Percentiles rank a stretch among this genome's conserved stretches.
Conservation (phyloP, 1,140 invertebrate genomes). For the Diprion similis region DNA sequence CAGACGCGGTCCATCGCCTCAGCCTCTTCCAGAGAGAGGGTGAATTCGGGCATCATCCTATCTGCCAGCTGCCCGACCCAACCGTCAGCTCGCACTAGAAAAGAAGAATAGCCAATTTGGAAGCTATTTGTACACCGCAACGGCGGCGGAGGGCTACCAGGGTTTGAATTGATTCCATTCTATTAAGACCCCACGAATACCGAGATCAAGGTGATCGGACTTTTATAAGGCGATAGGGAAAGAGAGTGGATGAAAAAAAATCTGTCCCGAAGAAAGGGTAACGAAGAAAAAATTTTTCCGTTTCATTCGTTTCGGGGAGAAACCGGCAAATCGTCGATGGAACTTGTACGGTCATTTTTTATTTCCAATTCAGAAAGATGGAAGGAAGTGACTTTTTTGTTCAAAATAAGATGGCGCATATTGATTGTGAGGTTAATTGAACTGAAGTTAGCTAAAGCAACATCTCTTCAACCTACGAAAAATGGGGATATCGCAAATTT, state of each 20-base stretch:
- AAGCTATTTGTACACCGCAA: not conserved
- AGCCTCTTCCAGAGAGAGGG: not conserved
- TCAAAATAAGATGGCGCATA: too few species aligned
- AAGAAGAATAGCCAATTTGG: constrained; percentile 7
- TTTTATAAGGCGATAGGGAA: not conserved
- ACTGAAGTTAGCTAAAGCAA: too few species aligned
- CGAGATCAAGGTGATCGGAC: not conserved
- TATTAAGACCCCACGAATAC: constrained; percentile 2
- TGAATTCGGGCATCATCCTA: not conserved
- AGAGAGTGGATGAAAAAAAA: not conserved
- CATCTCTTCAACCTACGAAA: too few species aligned
- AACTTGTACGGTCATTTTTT: too few species aligned
- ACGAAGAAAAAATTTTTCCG: too few species aligned
- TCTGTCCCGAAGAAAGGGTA: too few species aligned
- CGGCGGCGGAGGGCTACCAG: not conserved
- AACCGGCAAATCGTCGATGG: too few species aligned
- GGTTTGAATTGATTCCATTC: constrained; percentile 3
- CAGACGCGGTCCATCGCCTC: not conserved
- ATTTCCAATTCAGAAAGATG: too few species aligned
- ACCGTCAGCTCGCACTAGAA: not conserved
- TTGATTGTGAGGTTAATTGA: too few species aligned
- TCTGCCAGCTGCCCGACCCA: not conserved
- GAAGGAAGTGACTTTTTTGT: too few species aligned
- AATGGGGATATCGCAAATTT: too few species aligned
- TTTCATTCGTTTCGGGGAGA: too few species aligned